Conservation (phyloP, 2,797 vertebrate species). For the Perodicticus potto region DNA sequence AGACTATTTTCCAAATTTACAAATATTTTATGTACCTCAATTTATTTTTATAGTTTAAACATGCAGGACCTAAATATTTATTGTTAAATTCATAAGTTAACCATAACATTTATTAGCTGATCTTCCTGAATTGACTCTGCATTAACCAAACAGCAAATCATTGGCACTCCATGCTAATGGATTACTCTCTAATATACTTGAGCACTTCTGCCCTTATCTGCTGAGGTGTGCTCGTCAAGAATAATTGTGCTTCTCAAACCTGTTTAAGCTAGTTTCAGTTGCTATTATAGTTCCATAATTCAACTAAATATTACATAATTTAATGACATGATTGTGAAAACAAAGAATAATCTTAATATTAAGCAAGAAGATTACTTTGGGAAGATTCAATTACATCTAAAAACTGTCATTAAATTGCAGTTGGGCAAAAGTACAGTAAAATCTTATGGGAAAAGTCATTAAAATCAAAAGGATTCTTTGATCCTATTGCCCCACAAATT, state of each 20-base stretch:
- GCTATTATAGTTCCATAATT: slow-evolving; percentile 41
- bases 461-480: not conserved
- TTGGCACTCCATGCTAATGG: not conserved
- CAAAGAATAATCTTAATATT: slow-evolving; percentile 25
- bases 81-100: slow-evolving; percentile 25
- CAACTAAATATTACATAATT: slow-evolving; percentile 57
- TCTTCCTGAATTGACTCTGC: not conserved
- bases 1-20: no score
- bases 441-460: not conserved
- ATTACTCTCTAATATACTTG: not conserved
- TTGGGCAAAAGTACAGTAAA: not conserved
- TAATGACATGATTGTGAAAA: slow-evolving; percentile 40
- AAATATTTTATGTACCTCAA: not conserved
- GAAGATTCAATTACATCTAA: slow-evolving; percentile 21
- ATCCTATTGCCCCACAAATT: not conserved
- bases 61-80: not conserved
- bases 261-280: slow-evolving; percentile 39
- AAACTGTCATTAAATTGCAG: slow-evolving; percentile 4
- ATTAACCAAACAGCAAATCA: not conserved
- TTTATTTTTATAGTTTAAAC: slow-evolving; percentile 33
- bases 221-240: not conserved
- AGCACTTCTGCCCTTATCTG: not conserved
- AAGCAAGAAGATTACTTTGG: slow-evolving; percentile 31
- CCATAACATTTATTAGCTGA: not conserved
- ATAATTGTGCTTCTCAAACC: not conserved